Conservation (phyloP, 2,888 invertebrate species). For the Clunio marinus region DNA sequence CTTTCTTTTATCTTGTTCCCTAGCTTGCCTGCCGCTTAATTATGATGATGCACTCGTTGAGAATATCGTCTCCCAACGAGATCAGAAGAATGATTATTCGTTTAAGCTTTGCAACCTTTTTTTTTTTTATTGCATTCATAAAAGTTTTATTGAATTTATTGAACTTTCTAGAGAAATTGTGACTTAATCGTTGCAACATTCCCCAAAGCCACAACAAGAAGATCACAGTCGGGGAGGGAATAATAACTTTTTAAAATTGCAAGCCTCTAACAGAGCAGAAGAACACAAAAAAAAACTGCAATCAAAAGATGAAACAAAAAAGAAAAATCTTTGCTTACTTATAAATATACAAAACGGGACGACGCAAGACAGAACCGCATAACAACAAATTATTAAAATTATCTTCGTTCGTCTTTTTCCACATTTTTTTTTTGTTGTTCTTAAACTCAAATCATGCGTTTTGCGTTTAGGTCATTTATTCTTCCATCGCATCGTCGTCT, state of each 20-base stretch:
- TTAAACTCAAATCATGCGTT: constrained; percentile 24
- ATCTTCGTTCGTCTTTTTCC: neutral
- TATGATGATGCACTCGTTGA: neutral
- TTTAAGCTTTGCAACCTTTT: too few relatives aligned
- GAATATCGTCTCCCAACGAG: too few relatives aligned
- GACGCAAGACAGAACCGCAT: neutral
- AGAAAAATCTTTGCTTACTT: too few relatives aligned
- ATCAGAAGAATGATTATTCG: too few relatives aligned
- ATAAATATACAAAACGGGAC: too few relatives aligned
- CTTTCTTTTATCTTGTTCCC: neutral
- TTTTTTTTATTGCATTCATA: too few relatives aligned
- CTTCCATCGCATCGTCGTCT: neutral
- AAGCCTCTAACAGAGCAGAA: constrained; percentile 1
- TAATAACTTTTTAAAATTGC: neutral
- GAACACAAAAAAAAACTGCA: neutral
- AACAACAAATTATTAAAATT: constrained; percentile 11
- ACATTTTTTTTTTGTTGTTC: neutral
- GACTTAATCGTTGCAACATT: too few relatives aligned
- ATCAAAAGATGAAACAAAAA: neutral
- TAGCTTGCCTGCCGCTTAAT: neutral
- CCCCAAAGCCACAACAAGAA: neutral
- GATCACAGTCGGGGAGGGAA: neutral
- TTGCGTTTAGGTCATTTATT: neutral
- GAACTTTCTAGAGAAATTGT: too few relatives aligned
- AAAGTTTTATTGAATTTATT: too few relatives aligned